Conservation (phyloP, 2,888 invertebrate genomes). For the Halocaridina rubra region DNA sequence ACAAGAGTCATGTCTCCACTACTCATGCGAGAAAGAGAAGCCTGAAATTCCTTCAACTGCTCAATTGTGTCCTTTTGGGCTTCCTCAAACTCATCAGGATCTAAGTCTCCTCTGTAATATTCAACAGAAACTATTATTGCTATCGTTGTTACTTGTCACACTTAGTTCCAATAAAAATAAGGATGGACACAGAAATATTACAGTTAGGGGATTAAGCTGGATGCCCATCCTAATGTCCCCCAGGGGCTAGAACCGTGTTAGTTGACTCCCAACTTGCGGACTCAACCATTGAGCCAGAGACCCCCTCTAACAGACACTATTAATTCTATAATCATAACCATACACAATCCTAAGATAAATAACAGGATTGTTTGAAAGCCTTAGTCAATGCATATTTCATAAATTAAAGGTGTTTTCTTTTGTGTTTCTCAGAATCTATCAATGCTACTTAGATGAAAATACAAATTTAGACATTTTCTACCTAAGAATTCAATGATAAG, state of each 20-base stretch:
- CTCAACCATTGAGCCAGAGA: not conserved
- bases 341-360: no score
- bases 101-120: constrained; percentile 74
- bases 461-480: no score
- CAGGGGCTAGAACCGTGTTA: not conserved
- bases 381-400: no score
- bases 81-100: constrained; percentile 76
- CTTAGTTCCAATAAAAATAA: no score
- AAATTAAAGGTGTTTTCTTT: no score
- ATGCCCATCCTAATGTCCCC: not conserved
- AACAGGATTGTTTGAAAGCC: no score
- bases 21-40: constrained; percentile 75
- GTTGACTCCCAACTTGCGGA: not conserved
- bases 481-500: no score
- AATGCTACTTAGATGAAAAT: no score
- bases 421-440: no score
- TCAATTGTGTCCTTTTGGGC: constrained; percentile 78
- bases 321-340: no score
- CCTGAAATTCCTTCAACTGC: constrained; percentile 78
- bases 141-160: not conserved
- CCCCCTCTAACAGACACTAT: no score
- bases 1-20: constrained; percentile 78
- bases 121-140: not conserved
- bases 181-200: not conserved
- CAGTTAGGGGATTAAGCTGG: not conserved